Conservation (phyloP, 2,888 invertebrate genomes). For the Drosophila nr. perissopoda region DNA sequence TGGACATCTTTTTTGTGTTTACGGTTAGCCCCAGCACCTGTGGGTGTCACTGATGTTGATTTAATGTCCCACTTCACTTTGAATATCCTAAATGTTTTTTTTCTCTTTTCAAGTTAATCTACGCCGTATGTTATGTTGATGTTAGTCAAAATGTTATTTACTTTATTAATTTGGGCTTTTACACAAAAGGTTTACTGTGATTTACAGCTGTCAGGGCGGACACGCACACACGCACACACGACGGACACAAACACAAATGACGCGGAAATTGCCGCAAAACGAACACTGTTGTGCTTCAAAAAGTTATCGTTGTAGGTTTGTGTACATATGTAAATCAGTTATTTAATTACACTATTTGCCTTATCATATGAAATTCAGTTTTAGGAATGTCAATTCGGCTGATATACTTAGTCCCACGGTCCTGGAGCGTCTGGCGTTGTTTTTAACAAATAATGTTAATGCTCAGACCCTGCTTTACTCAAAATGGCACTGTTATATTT, state of each 20-base stretch:
- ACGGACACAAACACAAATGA: constrained; percentile 2
- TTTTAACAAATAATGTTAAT: constrained; percentile 23
- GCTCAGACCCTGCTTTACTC: constrained; percentile 18
- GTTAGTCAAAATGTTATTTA: not conserved
- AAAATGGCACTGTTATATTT: constrained; percentile 22
- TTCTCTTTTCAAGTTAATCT: not conserved
- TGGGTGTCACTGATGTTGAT: constrained; percentile 29
- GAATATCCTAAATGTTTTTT: not conserved
- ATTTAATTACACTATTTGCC: constrained; percentile 16
- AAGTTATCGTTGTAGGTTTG: not conserved
- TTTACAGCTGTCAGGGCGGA: constrained; percentile 20
- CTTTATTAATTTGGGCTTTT: constrained; percentile 5
- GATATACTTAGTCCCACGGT: constrained; percentile 12
- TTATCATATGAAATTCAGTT: not conserved
- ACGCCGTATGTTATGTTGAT: not conserved
- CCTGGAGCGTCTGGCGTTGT: constrained; percentile 32
- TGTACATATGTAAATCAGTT: constrained; percentile 11
- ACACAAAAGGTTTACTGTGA: constrained; percentile 32
- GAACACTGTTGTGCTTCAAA: constrained; percentile 16
- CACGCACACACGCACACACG: constrained; percentile 7
- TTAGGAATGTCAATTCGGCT: not conserved
- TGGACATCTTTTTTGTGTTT: constrained; percentile 88
- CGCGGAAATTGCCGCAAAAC: constrained; percentile 33
- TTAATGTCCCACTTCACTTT: constrained; percentile 23
- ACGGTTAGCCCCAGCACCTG: constrained; percentile 25